phyloP scores from a whole-genome alignment of 2,113 vertebrate species.

The Otolemur garnettii region DNA sequence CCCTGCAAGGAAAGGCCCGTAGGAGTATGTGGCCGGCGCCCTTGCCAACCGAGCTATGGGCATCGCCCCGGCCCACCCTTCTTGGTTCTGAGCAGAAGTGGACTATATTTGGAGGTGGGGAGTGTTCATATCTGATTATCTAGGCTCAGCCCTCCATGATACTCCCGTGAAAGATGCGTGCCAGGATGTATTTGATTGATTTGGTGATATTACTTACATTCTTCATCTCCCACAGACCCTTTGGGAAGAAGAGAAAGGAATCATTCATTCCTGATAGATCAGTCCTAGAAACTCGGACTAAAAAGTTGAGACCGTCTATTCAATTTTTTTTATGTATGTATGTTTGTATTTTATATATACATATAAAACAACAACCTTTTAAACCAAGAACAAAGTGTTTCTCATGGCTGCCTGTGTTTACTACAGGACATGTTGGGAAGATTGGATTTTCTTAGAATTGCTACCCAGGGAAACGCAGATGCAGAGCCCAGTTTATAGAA shows the following conservation, averaged over 20 bases:
- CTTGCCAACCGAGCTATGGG: no score
- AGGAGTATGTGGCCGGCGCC: no score
- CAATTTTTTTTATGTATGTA: constrained; percentile 48
- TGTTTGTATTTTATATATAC: no score
- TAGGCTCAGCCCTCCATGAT: constrained; percentile 63
- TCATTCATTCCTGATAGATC: constrained; percentile 76
- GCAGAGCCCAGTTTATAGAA: constrained; percentile 52
- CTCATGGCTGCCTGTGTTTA: constrained; percentile 57
- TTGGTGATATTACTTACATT: constrained; percentile 78
- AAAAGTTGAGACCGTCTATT: constrained; percentile 59
- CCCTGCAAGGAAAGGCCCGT: not conserved
- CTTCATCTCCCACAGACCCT: constrained; percentile 77
- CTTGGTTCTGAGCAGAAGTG: constrained; percentile 59
- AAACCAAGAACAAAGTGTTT: constrained; percentile 65
- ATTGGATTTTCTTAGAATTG: constrained; percentile 74
- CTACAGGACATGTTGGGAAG: constrained; percentile 68
- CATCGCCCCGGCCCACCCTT: not conserved
- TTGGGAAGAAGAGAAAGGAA: constrained; percentile 79
- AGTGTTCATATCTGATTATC: constrained; percentile 79
- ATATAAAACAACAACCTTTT: constrained; percentile 68
- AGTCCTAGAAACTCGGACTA: constrained; percentile 51
- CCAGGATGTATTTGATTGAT: constrained; percentile 86
- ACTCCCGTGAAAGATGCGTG: constrained; percentile 72
- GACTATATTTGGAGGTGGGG: not conserved
- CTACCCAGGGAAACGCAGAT: constrained; percentile 67